Evolutionary conservation across 2,113 vertebrate genomes (phyloP), one percentile per base, ranked within the genome.

Genomic region (Nothoprocta pentlandii): DNA sequence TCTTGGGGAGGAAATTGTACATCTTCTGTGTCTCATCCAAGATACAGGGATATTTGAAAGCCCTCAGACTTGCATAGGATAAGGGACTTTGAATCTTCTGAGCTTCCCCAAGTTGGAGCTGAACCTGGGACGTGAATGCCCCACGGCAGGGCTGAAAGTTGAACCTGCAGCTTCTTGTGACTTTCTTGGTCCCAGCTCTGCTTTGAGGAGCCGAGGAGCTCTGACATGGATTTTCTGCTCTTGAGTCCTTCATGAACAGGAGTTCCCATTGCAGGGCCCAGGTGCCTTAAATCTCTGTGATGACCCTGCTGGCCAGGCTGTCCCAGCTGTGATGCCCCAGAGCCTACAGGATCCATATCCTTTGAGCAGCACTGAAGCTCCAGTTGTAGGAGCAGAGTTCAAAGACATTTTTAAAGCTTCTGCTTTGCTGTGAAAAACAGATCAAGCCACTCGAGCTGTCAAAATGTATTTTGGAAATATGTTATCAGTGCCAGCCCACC

Each of bases 371-470:
- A 41, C 0, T 80, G 87, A 64, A 68, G n/a, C 15, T 76, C 28
- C 25, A n/a, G 12, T 44, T 62, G 16, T 16, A 39, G 1, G 3
- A 68, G 6, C 47, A 94, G 76, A 87, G 75, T 30, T 89, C 71
- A 76, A 78, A 73, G 32, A 66, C 5, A 36, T 49, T 85, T 74
- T 82, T 53, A 87, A 87, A 89, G 44, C 16, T 77, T 21, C 47
- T 77, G 15, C 49, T 89, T 89, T 87, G 34, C 75, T 26, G 53
- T 82, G 53, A 92, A 76, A 95, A 89, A 39, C 47, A 92, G 74
- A 79, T 82, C 53, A 89, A 87, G 19, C 17, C 36, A 51, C 64
- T 51, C 1, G 3, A 90, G 23, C 56, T 93, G 73, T 68, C 76
- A 90, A 92, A 93, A 83, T 39, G 2, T 53, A 7, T 88, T 88